These are phyloP conservation scores for Omphaloscelis lunosa DNA, from an alignment of 2,888 invertebrate species.

Conservation along the genomic window DNA sequence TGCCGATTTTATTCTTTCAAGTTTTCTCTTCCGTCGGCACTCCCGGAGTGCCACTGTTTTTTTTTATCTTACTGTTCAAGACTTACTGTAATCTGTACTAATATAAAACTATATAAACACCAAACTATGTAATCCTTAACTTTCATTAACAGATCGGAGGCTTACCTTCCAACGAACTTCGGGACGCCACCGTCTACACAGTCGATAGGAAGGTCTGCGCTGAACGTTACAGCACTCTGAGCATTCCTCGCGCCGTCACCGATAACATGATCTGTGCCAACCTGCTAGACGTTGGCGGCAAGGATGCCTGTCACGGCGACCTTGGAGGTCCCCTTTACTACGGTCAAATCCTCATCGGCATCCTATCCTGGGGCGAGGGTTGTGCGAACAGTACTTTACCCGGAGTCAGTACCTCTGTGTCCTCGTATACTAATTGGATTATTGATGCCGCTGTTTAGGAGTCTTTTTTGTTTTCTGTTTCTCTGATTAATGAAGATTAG, in stretches of 20 bases:
- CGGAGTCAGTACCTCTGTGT: constrained; percentile 85
- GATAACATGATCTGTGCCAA: constrained; percentile 82
- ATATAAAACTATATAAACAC: not conserved
- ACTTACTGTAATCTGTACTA: not conserved
- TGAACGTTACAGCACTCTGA: constrained; percentile 28
- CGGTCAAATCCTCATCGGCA: constrained; percentile 79
- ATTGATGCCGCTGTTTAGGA: constrained; percentile 55
- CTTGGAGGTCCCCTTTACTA: constrained; percentile 87
- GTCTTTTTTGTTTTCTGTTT: not conserved
- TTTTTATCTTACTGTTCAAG: not conserved
- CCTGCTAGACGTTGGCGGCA: constrained; percentile 70
- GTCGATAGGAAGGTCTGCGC: constrained; percentile 31
- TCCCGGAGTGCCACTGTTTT: too few species aligned
- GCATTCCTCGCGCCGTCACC: constrained; percentile 66
- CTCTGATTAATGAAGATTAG: not conserved
- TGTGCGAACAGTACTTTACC: constrained; percentile 83
- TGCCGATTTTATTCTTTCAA: too few species aligned
- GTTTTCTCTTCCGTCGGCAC: too few species aligned
- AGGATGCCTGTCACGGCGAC: constrained; percentile 83
- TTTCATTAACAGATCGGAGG: constrained; percentile 43
- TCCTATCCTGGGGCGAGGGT: constrained; percentile 86
- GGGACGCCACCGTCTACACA: constrained; percentile 22
- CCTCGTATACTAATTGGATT: constrained; percentile 76
- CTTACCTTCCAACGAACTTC: constrained; percentile 35
- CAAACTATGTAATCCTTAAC: not conserved